A percentile compares a stretch with the other conserved stretches of the same genome.
Conservation (phyloP, 1,140 invertebrate genomes). For the Drosophila hydei region DNA sequence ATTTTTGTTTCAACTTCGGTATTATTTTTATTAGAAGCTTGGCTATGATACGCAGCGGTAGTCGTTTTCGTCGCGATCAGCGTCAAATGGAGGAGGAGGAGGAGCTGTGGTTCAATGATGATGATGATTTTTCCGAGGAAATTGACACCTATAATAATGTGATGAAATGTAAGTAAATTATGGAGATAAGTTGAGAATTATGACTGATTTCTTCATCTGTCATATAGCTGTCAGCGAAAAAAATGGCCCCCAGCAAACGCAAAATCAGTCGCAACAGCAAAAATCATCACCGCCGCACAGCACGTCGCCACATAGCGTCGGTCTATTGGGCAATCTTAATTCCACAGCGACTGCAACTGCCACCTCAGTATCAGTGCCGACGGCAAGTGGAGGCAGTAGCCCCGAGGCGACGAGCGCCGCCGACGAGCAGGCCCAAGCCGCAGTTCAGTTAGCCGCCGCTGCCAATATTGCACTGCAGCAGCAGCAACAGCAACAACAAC, state of each 20-base stretch:
- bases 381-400: conserved; percentile 64
- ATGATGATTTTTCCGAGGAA: conserved; percentile 95
- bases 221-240: conserved; percentile 76
- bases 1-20: conserved; percentile 56
- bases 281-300: conserved; percentile 79
- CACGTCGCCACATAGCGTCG: conserved; percentile 61
- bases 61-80: conserved; percentile 94
- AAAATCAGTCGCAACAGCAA: conserved; percentile 54
- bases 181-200: background rate
- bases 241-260: conserved; percentile 75
- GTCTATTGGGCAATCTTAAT: conserved; percentile 68
- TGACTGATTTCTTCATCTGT: too few relatives aligned
- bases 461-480: conserved; percentile 74
- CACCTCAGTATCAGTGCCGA: conserved; percentile 60
- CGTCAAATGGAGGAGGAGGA: conserved; percentile 98
- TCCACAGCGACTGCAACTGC: conserved; percentile 70
- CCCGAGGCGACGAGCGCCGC: conserved; percentile 47
- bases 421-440: conserved; percentile 68
- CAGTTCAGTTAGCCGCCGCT: conserved; percentile 68
- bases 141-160: conserved; percentile 84
- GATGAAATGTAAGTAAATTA: conserved; percentile 84
- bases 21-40: conserved; percentile 86
- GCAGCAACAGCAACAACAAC: background rate
- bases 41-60: conserved; percentile 91
- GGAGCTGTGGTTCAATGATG: conserved; percentile 99